Evolutionary conservation across 2,888 invertebrate species (phyloP).

Genomic region (Brachyptera risi): DNA sequence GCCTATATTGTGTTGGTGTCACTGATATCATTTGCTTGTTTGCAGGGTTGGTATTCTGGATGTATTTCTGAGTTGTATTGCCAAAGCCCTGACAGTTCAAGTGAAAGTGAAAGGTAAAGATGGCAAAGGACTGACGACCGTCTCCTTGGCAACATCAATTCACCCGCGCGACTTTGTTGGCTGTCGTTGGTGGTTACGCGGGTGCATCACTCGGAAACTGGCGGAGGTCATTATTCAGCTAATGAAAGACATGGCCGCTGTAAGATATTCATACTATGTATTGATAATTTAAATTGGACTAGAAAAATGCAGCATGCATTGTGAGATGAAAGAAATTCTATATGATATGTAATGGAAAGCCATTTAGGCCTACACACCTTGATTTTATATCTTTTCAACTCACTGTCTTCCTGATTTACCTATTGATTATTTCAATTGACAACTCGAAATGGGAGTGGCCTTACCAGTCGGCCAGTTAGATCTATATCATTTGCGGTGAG

Average conservation of each 20-base stretch:
- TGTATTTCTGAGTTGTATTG: constrained; percentile 84
- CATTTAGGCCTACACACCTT: too few relatives aligned
- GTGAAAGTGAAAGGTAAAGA: constrained; percentile 72
- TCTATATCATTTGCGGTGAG: too few relatives aligned
- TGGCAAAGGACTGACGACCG: constrained; percentile 51
- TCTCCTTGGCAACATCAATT: constrained; percentile 57
- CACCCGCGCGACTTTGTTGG: constrained; percentile 55
- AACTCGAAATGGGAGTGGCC: too few relatives aligned
- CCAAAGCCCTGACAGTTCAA: constrained; percentile 86
- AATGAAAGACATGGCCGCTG: constrained; percentile 88
- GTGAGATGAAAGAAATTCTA: too few relatives aligned
- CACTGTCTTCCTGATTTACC: too few relatives aligned
- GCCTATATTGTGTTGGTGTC: not conserved
- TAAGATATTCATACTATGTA: too few relatives aligned
- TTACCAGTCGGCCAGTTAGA: too few relatives aligned
- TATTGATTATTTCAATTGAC: too few relatives aligned
- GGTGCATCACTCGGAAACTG: constrained; percentile 76
- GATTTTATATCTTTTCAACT: too few relatives aligned
- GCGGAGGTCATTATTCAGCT: constrained; percentile 84
- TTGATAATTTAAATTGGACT: too few relatives aligned
- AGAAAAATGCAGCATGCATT: too few relatives aligned
- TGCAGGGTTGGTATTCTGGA: constrained; percentile 75
- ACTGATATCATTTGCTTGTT: constrained; percentile 24
- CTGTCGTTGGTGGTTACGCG: constrained; percentile 79
- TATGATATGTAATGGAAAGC: too few relatives aligned